A percentile compares a stretch with the other conserved stretches of the same genome.
These are phyloP conservation scores for Parazoanthus darwini DNA, from an alignment of 92 coral and sea anemone species.

Conservation along the genomic window DNA sequence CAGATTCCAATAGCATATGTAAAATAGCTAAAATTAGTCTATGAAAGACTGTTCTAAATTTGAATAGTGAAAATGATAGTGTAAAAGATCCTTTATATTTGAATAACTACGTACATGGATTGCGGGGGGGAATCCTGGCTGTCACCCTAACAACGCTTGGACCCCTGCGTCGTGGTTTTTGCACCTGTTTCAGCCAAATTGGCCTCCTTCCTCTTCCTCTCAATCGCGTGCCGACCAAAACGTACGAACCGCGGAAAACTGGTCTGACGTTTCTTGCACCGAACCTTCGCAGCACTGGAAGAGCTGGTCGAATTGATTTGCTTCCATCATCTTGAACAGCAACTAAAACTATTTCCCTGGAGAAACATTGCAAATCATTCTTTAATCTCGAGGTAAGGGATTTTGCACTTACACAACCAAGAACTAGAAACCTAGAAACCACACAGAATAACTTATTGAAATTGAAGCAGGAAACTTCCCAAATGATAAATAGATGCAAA, in stretches of 20 bases:
- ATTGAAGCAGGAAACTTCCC: no score
- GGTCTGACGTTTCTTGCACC: slow-evolving; percentile 14
- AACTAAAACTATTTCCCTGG: slow-evolving; percentile 24
- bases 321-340: slow-evolving; percentile 38
- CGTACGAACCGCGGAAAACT: slow-evolving; percentile 31
- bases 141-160: slow-evolving; percentile 25
- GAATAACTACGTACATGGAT: slow-evolving; percentile 4
- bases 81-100: no score
- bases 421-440: no score
- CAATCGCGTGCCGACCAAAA: slow-evolving; percentile 11
- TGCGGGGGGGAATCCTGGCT: slow-evolving; percentile 5
- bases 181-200: slow-evolving; percentile 32
- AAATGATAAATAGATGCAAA: no score
- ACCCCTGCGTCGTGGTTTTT: slow-evolving; percentile 32
- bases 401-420: no score
- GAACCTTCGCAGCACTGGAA: slow-evolving; percentile 8
- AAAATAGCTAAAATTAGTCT: no score
- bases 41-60: no score
- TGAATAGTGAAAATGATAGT: background rate
- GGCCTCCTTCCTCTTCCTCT: slow-evolving; percentile 7
- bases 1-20: no score
- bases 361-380: background rate
- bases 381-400: background rate
- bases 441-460: no score
- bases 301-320: slow-evolving; percentile 22